Percentiles rank a stretch among this genome's conserved stretches.
phyloP scores from a whole-genome alignment of 2,113 vertebrate species.

The Lepus europaeus region DNA sequence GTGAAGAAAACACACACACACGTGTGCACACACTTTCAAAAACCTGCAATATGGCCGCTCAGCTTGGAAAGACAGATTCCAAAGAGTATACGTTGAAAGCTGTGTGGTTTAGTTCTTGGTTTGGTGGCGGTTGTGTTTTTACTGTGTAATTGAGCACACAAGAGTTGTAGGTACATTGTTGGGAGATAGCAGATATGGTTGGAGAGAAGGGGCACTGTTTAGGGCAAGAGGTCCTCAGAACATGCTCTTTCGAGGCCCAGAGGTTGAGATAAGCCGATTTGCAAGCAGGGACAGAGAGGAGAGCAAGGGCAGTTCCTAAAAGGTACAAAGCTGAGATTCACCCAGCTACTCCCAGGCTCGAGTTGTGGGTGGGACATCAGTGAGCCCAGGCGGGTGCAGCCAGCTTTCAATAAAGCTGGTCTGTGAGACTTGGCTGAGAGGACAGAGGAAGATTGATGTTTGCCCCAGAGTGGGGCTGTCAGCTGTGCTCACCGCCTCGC shows the following conservation, averaged over 20 bases:
- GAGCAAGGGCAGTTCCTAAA: conserved; percentile 70
- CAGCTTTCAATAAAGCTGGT: conserved; percentile 82
- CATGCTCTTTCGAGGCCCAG: conserved; percentile 51
- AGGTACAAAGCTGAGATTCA: conserved; percentile 76
- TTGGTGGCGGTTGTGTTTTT: neutral
- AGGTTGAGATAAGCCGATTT: conserved; percentile 65
- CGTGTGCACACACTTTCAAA: neutral
- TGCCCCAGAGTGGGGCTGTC: conserved; percentile 76
- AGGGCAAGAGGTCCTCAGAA: conserved; percentile 6
- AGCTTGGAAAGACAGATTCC: conserved; percentile 4
- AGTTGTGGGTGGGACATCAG: conserved; percentile 48
- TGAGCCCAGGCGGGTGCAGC: conserved; percentile 62
- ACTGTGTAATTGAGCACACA: conserved; percentile 4
- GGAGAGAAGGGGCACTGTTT: conserved; percentile 14
- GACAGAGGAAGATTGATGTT: conserved; percentile 84
- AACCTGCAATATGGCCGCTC: neutral
- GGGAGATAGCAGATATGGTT: conserved; percentile 28
- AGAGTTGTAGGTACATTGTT: neutral
- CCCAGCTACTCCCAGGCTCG: conserved; percentile 71
- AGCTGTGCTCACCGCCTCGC: conserved; percentile 81
- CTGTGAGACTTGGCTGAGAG: conserved; percentile 79
- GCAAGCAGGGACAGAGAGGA: conserved; percentile 50
- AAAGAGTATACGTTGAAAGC: conserved; percentile 21
- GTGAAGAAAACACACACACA: neutral
- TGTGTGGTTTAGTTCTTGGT: neutral